Base-by-base conservation (phyloP, 2,113 vertebrate genomes). In the Vanacampus margaritifer region DNA sequence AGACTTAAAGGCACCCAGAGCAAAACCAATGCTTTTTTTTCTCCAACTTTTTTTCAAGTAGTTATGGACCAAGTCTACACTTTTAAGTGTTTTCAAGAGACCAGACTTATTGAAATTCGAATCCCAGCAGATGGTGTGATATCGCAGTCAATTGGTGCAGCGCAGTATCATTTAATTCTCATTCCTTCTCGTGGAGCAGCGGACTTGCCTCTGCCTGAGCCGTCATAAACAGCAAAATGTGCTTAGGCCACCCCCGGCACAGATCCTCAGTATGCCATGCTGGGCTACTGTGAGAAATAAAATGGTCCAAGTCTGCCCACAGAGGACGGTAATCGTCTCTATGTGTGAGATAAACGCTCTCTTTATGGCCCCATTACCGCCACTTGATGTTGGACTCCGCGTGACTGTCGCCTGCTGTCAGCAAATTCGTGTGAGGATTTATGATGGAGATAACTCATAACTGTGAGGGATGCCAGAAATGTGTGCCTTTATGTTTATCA, bases 381-480 rank as follows among this genome's bases (percentile, higher is more conserved):
- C 41, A 16, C 41, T 45, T 16, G 41, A 45, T 16, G 41, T 45
- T 45, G 41, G 13, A 16, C 41, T 45, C 12, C 14, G 46, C 8
- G 72, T 67, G 72, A 86, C 83, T 69, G 67, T 50, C 76, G 74
- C 85, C 79, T 78, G 75, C 78, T 76, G 80, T 68, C 17, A 8
- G 17, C 7, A 21, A 57, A 69, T 69, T 5, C 63, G 68, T 81
- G 64, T 10, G 13, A 53, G 26, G 50, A 70, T 82, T 78, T 64
- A 72, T 45, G 61, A 68, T 24, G 70, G 68, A 77, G 62, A 83
- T 73, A 86, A 88, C 76, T 71, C 85, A 82, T 78, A 86, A 83
- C 73, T 64, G 72, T 71, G 35, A 88, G 83, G 87, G 90, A 91
- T 89, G 85, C 79, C 73, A 88, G 78, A 84, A 91, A 90, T 91